Base-by-base conservation (phyloP, 35 echinoderm and acorn worm species). In the Strongylocentrotus purpuratus region DNA sequence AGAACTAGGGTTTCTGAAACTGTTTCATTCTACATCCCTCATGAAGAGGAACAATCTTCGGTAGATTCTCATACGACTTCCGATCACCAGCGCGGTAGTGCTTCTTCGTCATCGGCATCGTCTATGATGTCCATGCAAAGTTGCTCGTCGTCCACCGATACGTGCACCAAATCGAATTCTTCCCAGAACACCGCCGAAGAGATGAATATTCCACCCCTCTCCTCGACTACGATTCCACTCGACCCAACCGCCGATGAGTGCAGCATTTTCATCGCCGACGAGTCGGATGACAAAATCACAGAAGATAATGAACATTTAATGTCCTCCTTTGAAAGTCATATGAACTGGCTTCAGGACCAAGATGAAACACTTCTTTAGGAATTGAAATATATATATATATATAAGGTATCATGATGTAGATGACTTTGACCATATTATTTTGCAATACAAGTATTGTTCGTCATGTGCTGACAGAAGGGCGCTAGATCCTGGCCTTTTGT, bases 261-360 rank as follows among this genome's bases (percentile, higher is more conserved):
- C 91, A 93, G 91, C 58, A 93, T 93, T 93, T 93, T 46, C 46
- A 93, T 58, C 48, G 91, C 46, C 48, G 91, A 93, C 31, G 91
- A 93, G 50, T 47, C 91, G 6, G 20, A 58, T 33, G 91, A 93
- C 41, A 1, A 22, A 11, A 50, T 46, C 31, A n/a, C 46, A 78
- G 65, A 78, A 7, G 65, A 78, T 78, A n/a, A 78, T n/a, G 28
- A 18, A 78, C 20, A 15, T 78, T 78, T 78, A n/a, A 93, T 93
- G 31, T 55, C 91, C 31, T 33, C 45, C n/a, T 93, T 93, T 58
- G 91, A 93, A 46, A 50, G 31, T 93, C 91, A 93, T 58, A 93
- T 93, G 91, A 93, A 33, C 45, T 93, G 91, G 91, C 91, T 93
- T 5, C 91, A 93, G 48, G 91, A 93, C 18, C 91, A 93, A 31